Conservation (phyloP, 2,113 vertebrate species). For the Turdus rufiventris region DNA sequence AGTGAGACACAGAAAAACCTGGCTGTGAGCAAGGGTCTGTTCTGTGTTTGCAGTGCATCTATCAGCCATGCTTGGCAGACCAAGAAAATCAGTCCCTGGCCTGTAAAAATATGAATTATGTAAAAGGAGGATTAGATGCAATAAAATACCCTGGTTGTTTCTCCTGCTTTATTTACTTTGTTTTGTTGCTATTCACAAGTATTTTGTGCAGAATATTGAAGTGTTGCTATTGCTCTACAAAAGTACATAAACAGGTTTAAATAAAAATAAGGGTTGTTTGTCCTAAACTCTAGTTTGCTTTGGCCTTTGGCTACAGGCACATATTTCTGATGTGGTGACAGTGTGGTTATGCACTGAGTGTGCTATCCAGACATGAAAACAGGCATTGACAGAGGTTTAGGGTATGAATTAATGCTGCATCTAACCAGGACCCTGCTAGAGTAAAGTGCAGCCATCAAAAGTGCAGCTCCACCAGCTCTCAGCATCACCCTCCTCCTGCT, state of each 20-base stretch:
- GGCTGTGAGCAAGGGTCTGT: neutral
- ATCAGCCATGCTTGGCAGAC: slow-evolving; percentile 9
- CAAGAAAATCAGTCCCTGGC: neutral
- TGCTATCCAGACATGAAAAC: neutral
- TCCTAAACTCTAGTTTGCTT: neutral
- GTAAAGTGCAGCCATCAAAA: neutral
- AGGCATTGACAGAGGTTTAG: neutral
- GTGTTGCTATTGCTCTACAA: neutral
- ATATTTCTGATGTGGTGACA: neutral
- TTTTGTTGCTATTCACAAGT: neutral
- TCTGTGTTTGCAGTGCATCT: neutral
- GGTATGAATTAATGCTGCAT: neutral
- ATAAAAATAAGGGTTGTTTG: neutral
- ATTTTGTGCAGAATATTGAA: neutral
- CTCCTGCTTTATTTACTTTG: neutral
- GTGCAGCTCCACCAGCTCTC: neutral
- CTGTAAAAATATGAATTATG: slow-evolving; percentile 20
- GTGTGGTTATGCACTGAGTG: neutral
- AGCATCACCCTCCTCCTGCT: neutral
- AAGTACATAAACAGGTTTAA: neutral
- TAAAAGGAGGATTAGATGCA: neutral
- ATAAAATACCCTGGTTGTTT: neutral
- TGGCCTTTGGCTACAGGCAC: neutral
- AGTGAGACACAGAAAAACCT: neutral
- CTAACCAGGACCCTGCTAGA: neutral